Evolutionary conservation across 2,113 vertebrate species (phyloP), one percentile per base, ranked within the genome.

Genomic region (Sterrhoptilus dennistouni): DNA sequence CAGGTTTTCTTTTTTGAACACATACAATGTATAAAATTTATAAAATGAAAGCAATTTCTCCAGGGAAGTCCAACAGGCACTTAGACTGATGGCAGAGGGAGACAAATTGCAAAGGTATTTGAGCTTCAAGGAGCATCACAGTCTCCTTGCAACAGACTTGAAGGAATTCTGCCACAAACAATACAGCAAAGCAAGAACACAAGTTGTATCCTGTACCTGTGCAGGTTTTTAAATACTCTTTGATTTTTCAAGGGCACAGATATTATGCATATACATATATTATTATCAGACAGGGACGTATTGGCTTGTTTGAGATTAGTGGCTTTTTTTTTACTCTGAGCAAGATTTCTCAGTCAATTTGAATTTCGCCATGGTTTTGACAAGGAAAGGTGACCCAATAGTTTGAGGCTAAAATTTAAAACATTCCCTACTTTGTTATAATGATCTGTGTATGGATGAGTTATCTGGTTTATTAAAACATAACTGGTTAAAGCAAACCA

Each of bases 21-120:
- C n/a, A 75, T 15, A 20, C 15, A 60, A 77, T 25, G 33, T 45
- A 89, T 69, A 87, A 89, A 82, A 28, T 83, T 90, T 49, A 86
- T 88, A 90, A 87, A 94, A 92, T 45, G 38, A 86, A 93, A 94
- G 75, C 75, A 60, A 87, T 89, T 96, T 94, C 92, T 89, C 89
- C 56, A 82, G 83, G 38, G 76, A 93, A 70, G 35, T 66, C 75
- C 90, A 88, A 63, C 33, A 63, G 54, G 71, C 59, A 40, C 59
- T 89, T 82, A 87, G 6, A n/a, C 13, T 29, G 52, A 76, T 64
- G 49, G 40, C 38, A 93, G 29, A 83, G 22, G n/a, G 52, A 96
- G 52, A 75, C 19, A 78, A 86, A 78, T 47, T 45, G 50, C 57
- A 64, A 61, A 50, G 15, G 33, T n/a, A 83, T 91, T 89, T 90